Base-by-base conservation (phyloP, 2,888 invertebrate species). In the Torymus auratus region DNA sequence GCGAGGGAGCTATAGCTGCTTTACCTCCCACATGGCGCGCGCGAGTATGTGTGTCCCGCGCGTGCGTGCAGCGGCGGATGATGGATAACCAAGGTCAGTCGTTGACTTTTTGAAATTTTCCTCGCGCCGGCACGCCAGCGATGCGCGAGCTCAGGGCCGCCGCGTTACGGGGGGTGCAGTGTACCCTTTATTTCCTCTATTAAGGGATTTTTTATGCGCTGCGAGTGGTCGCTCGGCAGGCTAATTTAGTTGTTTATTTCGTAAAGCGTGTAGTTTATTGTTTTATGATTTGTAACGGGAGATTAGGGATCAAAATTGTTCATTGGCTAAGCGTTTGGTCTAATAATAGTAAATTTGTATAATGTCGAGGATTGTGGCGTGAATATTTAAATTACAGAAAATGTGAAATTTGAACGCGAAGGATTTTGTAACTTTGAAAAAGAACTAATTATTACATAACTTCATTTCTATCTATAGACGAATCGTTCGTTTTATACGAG, bases 21-120 rank as follows among this genome's bases (percentile, higher is more conserved):
- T 74, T 83, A 84, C 85, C 86, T 86, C 87, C 86, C 84, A 86
- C 85, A 84, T 83, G 60, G 75, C 7, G 80, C 81, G 56, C 75
- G 15, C 12, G 50, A 56, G 15, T 20, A 50, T 58, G 17, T 72
- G 53, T 72, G n/a, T 71, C 52, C 52, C 14, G 28, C 28, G 10
- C 13, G n/a, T 14, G 15, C 14, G 11, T 14, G 4, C 15, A 11
- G 10, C n/a, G 60, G 72, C 75, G 71, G 71, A 82, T 86, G 87
- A 88, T 84, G 79, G 83, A 87, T 86, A 83, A 69, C 84, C 80
- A 83, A 83, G 84, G 84, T 85, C 85, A 82, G 74, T 2, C 61
- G 60, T 70, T 70, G 67, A 50, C 60, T 71, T 71, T 78, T 81
- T 2, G 15, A 28, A 62, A 12, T 64, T 62, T 62, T 20, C 23